Percentiles rank a stretch among this genome's conserved stretches.
phyloP scores from a whole-genome alignment of 2,797 vertebrate genomes.

The Poeciliopsis paucimaculata region DNA sequence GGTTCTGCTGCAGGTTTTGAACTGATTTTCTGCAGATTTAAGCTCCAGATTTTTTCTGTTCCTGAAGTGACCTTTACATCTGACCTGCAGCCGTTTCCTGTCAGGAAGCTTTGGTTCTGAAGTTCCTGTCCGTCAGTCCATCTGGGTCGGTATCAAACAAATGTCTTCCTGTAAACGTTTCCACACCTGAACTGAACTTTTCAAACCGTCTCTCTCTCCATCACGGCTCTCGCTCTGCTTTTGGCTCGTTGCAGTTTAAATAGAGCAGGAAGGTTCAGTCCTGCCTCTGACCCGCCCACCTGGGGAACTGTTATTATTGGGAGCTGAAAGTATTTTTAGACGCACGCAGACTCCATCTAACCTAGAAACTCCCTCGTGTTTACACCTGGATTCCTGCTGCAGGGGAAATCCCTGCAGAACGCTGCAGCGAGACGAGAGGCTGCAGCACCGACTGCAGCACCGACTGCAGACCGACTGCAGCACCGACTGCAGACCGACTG shows the following conservation, averaged over 20 bases:
- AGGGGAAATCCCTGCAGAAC: slow-evolving; percentile 12
- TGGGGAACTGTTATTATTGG: slow-evolving; percentile 43
- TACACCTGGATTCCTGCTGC: slow-evolving; percentile 7
- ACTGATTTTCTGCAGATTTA: not conserved
- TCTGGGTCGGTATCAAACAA: too few relatives aligned
- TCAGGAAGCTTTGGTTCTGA: not conserved
- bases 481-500: too few relatives aligned
- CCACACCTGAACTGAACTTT: not conserved
- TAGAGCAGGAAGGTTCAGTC: slow-evolving; percentile 52
- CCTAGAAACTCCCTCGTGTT: not conserved
- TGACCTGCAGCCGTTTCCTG: not conserved
- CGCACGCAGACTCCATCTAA: slow-evolving; percentile 33
- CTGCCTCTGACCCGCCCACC: slow-evolving; percentile 48
- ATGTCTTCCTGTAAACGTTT: not conserved
- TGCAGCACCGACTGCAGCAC: too few relatives aligned
- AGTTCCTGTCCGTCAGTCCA: not conserved
- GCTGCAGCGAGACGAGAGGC: not conserved
- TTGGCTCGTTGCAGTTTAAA: slow-evolving; percentile 47
- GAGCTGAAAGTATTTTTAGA: slow-evolving; percentile 60
- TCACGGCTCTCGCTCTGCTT: slow-evolving; percentile 11
- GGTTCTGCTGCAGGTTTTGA: not conserved
- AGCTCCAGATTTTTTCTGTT: not conserved
- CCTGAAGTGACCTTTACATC: not conserved
- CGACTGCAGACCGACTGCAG: too few relatives aligned
- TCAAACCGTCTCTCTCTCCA: slow-evolving; percentile 5